Evolutionary conservation across 2,113 vertebrate species (phyloP).

Genomic region (Larimichthys polyactis): DNA sequence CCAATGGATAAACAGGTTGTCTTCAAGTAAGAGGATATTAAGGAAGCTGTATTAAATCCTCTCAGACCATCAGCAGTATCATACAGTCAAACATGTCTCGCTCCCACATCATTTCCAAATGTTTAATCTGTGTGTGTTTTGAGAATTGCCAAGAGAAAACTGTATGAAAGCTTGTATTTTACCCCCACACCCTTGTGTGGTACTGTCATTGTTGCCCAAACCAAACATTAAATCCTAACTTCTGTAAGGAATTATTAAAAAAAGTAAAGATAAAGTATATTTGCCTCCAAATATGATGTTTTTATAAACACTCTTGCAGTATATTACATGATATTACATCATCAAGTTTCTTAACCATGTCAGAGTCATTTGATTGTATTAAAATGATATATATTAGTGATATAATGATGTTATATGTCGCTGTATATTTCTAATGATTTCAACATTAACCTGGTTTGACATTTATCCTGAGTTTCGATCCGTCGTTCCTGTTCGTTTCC

Average conservation of each 20-base stretch:
- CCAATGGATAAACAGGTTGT: background rate
- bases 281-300: conserved; percentile 15
- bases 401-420: too few species aligned
- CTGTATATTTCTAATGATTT: background rate
- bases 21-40: background rate
- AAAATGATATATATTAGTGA: background rate
- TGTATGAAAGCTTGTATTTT: conserved; percentile 28
- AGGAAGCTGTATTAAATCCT: conserved; percentile 10
- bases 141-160: conserved; percentile 16
- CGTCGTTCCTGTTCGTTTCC: conserved; percentile 36
- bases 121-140: conserved; percentile 15
- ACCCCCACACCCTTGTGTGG: background rate
- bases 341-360: background rate
- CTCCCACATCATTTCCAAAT: background rate
- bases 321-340: background rate
- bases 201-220: conserved; percentile 40
- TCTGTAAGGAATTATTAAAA: conserved; percentile 51
- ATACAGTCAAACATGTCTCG: background rate
- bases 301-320: background rate
- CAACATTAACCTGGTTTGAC: background rate
- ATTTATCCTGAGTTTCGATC: conserved; percentile 29
- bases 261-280: conserved; percentile 48
- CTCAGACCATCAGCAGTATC: conserved; percentile 20
- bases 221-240: conserved; percentile 41
- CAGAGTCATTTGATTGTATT: conserved; percentile 4